Base-by-base conservation (phyloP, 1,140 invertebrate genomes). In the Anastrepha ludens region DNA sequence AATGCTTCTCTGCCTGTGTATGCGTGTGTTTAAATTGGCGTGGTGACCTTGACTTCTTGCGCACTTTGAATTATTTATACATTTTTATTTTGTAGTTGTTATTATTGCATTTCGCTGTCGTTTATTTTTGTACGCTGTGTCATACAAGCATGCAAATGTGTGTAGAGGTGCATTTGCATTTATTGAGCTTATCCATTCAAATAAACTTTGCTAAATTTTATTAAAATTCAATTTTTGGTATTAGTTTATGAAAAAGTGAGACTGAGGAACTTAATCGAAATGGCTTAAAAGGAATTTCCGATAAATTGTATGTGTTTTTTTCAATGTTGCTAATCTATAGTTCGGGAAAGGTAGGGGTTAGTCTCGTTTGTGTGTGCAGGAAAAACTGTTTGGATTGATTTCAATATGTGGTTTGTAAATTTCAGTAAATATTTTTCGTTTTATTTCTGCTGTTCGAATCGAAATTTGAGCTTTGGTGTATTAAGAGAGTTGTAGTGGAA, bases 31-130 rank as follows among this genome's bases (percentile, higher is more conserved):
- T 41, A 74, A 74, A 74, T 74, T 74, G 67, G 67, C 67, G 8
- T 74, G 39, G 5, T 74, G 67, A 74, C 67, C 67, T 74, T 74
- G 67, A 74, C 67, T 74, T 74, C 67, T 74, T 44, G 67, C 67
- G 67, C 67, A 74, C 41, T 74, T 74, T 74, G 41, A 74, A 74
- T 74, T 74, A 74, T 74, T 74, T 74, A 74, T 74, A 74, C 17
- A 74, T 74, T 74, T 74, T 74, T 74, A 41, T 74, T 74, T 3
- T 47, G 39, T 47, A 47, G 39, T 74, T 47, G 67, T 9, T 29
- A 67, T 39, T 41, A 74, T 41, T 74, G 67, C 67, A 41, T 47
- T 74, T 74, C n/a, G 41, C 67, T 47, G 67, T 44, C 67, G 44
- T 47, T 74, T 74, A 67, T 74, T 74, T 41, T n/a, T 44, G 13